These are phyloP conservation scores for Riptortus pedestris DNA, from an alignment of 1,140 invertebrate species.

Conservation along the genomic window DNA sequence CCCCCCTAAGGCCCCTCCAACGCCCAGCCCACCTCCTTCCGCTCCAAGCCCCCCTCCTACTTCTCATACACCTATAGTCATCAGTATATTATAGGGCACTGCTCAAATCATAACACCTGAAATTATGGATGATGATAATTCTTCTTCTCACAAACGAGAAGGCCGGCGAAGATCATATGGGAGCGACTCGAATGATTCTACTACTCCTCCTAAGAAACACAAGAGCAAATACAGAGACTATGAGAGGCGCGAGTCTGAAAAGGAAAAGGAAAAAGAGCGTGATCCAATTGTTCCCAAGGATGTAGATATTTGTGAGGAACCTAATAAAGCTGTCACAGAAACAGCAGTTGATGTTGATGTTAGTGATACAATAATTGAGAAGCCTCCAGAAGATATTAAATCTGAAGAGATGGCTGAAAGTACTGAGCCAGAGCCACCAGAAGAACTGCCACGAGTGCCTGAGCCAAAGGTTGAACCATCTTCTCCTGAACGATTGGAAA, in stretches of 20 bases:
- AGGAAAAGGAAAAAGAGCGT: conserved; percentile 13
- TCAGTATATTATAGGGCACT: conserved; percentile 55
- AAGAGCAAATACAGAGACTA: conserved; percentile 17
- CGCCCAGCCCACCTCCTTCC: conserved; percentile 44
- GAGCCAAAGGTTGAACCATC: conserved; percentile 32
- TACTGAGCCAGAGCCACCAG: conserved; percentile 24
- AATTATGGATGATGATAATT: conserved; percentile 23
- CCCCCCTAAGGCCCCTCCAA: conserved; percentile 26
- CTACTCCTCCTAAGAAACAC: conserved; percentile 19
- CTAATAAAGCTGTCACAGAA: conserved; percentile 14
- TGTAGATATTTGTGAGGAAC: not conserved
- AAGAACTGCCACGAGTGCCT: conserved; percentile 26
- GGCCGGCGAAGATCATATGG: conserved; percentile 24
- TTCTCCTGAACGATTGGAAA: too few relatives aligned
- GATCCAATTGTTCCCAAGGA: not conserved
- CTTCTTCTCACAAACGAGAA: conserved; percentile 37
- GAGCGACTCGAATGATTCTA: conserved; percentile 27
- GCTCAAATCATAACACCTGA: conserved; percentile 34
- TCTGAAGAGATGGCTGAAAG: conserved; percentile 23
- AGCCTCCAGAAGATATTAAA: conserved; percentile 14
- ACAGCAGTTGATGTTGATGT: conserved; percentile 13
- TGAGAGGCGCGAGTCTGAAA: conserved; percentile 24
- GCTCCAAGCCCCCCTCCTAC: conserved; percentile 31
- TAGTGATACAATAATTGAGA: not conserved
- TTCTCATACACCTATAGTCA: conserved; percentile 52